Evolutionary conservation across 2,797 vertebrate species (phyloP).

Genomic region (Telmatherina bonti): DNA sequence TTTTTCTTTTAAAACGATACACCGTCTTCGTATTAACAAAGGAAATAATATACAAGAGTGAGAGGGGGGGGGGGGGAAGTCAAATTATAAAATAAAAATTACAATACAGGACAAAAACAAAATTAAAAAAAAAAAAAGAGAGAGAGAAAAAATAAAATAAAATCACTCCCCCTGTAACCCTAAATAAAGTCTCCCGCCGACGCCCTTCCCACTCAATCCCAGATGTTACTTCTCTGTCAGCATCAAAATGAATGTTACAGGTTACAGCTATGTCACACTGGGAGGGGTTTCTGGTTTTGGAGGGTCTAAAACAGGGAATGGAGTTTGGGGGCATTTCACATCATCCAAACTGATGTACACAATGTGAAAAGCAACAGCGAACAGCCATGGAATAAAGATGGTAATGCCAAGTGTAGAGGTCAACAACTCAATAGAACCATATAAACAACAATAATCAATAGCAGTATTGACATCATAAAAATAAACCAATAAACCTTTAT

Average conservation of each 20-base stretch:
- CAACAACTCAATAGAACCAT: conserved; percentile 77
- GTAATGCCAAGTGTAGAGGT: conserved; percentile 67
- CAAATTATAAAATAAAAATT: conserved; percentile 84
- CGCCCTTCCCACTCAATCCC: conserved; percentile 50
- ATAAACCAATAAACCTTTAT: conserved; percentile 55
- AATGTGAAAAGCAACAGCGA: conserved; percentile 72
- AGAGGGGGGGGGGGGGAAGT: conserved; percentile 57
- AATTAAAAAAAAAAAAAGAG: conserved; percentile 64
- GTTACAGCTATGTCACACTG: conserved; percentile 82
- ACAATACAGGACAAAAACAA: conserved; percentile 77
- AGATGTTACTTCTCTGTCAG: conserved; percentile 68
- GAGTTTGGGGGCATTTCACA: conserved; percentile 45
- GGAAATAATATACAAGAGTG: conserved; percentile 76
- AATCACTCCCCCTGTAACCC: conserved; percentile 50
- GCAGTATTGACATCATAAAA: conserved; percentile 76
- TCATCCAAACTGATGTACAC: conserved; percentile 67
- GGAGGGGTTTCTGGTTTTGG: conserved; percentile 38
- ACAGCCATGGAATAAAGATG: conserved; percentile 69
- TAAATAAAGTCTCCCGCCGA: conserved; percentile 52
- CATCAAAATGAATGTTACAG: conserved; percentile 78
- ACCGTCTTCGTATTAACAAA: conserved; percentile 40
- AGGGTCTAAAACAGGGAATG: conserved; percentile 58
- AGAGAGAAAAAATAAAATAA: conserved; percentile 58
- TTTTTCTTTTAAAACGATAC: conserved; percentile 77
- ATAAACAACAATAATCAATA: conserved; percentile 77